Evolutionary conservation across 92 coral and sea anemone species (phyloP), one percentile per base, ranked within the genome.

Genomic region (Phenganax marumi): DNA sequence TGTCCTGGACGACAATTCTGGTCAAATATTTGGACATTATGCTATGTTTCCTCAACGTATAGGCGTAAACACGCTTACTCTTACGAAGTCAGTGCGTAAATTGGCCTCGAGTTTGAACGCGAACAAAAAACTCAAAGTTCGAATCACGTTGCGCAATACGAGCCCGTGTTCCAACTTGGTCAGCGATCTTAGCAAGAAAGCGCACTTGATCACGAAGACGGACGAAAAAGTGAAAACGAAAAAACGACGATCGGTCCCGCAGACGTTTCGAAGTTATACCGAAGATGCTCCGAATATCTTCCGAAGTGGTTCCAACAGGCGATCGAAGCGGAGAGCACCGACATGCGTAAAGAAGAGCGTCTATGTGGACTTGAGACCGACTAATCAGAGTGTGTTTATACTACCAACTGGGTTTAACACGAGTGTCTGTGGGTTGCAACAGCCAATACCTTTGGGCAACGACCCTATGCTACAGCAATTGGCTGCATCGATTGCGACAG

Each of bases 271-370:
- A 62, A 10, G 33, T 19, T 62, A 2, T 3, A 8, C 43, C 68
- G 68, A 62, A 62, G 25, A 10, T 23, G 68, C 13, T n/a, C 33
- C 65, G 65, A 58, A 58, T 13, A 14, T 58, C 23, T 58, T 58
- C 65, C 65, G 65, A 62, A 33, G 43, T 33, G 43, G 43, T 33
- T 33, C 43, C 43, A 33, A 33, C 43, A 2, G 43, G 43, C 72
- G 72, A 22, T 66, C 72, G 17, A 66, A 66, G 72, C 72, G 72
- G 26, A 25, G 17, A 13, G 12, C 49, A 66, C 72, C 72, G 50
- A 66, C 49, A 13, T 66, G 72, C 50, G 43, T 9, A 3, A 25
- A 23, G 33, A n/a, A 66, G 2, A 9, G 43, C 11, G 72, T 33
- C 72, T 25, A 47, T 25, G 72, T 66, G 3, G 17, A 66, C 14